These are phyloP conservation scores for Danionella dracula DNA, from an alignment of 2,797 vertebrate genomes.

Conservation along the genomic window DNA sequence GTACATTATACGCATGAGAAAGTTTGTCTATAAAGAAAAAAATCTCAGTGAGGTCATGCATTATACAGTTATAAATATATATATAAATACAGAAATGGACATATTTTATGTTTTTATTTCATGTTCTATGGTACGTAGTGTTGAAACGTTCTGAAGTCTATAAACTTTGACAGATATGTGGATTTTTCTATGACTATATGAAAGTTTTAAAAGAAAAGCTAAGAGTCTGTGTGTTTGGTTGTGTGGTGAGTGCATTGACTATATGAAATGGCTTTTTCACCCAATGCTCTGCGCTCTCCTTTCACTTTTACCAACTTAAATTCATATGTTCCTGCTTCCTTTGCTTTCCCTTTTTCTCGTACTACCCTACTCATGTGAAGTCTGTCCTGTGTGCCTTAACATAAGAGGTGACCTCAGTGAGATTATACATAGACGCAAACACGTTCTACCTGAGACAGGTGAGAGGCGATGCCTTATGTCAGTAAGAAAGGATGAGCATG, in stretches of 20 bases:
- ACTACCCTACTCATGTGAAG: conserved; percentile 2
- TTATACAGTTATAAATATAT: conserved; percentile 75
- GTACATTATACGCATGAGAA: conserved; percentile 79
- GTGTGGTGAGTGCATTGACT: conserved; percentile 38
- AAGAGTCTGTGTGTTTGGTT: conserved; percentile 48
- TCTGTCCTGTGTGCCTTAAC: conserved; percentile 48
- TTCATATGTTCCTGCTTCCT: conserved; percentile 6
- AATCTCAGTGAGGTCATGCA: conserved; percentile 65
- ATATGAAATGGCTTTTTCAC: conserved; percentile 20
- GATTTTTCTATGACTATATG: conserved; percentile 69
- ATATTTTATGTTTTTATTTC: conserved; percentile 72
- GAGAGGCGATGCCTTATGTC: background rate
- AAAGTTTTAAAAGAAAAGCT: conserved; percentile 32
- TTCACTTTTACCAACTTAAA: conserved; percentile 1
- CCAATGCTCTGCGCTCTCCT: conserved; percentile 16
- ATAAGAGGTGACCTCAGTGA: conserved; percentile 43
- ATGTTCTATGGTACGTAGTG: conserved; percentile 68
- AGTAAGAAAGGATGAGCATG: background rate
- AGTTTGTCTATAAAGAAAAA: conserved; percentile 72
- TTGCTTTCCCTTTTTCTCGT: background rate
- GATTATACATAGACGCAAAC: conserved; percentile 28
- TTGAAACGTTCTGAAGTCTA: conserved; percentile 48
- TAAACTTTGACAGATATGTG: conserved; percentile 48
- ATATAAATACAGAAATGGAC: conserved; percentile 48
- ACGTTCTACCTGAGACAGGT: background rate